Evolutionary conservation across 2,888 invertebrate genomes (phyloP), one percentile per base, ranked within the genome.

Genomic region (Nasonovia ribisnigri): DNA sequence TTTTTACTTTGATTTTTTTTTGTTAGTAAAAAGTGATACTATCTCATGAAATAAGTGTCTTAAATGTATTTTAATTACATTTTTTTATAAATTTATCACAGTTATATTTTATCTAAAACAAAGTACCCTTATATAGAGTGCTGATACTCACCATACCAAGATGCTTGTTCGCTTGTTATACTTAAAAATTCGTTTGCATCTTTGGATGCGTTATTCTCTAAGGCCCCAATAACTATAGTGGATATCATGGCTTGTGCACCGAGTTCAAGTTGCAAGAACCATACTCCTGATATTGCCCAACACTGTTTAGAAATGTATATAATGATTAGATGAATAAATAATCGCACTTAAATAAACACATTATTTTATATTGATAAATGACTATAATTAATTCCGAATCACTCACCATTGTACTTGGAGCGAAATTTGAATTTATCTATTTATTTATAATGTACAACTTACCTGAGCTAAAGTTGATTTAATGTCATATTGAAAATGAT

Each of bases 391-490:
- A 51, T 51, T 51, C 16, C 0, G 11, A 6, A 67, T 67, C 13
- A 67, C 29, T 67, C 13, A 29, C 10, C 29, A 20, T 54, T 54
- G 13, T 20, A 54, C 26, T 29, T 57, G 29, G 29, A 29, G 1
- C 20, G 8, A 6, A 20, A 77, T 77, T 36, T 8, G 36, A 36
- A 77, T 77, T 77, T 36, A 36, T 36, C 36, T 36, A 16, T 16
- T 67, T 16, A 36, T 36, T 77, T n/a, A 16, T 16, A n/a, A 36
- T 36, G 36, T 36, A 36, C 20, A 16, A 77, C 20, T 77, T 77
- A 77, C 77, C 36, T 77, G 77, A 77, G 77, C 77, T 77, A 77
- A 77, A 77, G 77, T 77, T 20, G 77, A 77, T 77, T 36, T 77
- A 2, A 77, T 77, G 36, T 8, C 77, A 77, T 77, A 77, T 20